Percentiles rank a stretch among this genome's conserved stretches.
These are phyloP conservation scores for Percina caprodes DNA, from an alignment of 2,113 vertebrate species.

Conservation along the genomic window DNA sequence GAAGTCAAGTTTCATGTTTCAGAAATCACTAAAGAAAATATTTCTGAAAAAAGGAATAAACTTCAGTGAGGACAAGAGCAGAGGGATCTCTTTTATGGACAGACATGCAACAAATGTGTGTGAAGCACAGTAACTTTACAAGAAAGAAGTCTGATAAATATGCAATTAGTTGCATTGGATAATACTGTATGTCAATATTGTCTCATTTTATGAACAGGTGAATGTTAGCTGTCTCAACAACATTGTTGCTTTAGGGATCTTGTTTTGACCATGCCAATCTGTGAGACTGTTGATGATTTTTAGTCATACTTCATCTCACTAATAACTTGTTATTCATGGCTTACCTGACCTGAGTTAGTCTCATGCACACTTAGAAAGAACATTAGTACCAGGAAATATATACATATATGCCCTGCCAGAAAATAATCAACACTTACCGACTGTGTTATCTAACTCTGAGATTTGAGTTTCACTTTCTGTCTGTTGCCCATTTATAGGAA, in stretches of 20 bases:
- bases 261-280: background rate
- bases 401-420: background rate
- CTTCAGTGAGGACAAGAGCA: background rate
- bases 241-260: background rate
- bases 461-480: slow-evolving; percentile 1
- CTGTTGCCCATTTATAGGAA: background rate
- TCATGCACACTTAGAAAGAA: background rate
- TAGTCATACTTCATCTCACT: too few relatives aligned
- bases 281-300: background rate
- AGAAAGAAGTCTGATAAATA: background rate
- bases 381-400: background rate
- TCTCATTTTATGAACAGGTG: background rate
- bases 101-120: background rate
- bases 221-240: background rate
- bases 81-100: background rate
- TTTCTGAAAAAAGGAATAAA: background rate
- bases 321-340: background rate
- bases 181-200: background rate
- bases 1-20: background rate
- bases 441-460: background rate
- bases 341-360: background rate
- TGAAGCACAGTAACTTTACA: background rate
- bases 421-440: background rate
- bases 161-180: background rate
- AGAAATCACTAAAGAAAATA: background rate